Conservation (phyloP, 2,797 vertebrate species). For the Microcaecilia unicolor region DNA sequence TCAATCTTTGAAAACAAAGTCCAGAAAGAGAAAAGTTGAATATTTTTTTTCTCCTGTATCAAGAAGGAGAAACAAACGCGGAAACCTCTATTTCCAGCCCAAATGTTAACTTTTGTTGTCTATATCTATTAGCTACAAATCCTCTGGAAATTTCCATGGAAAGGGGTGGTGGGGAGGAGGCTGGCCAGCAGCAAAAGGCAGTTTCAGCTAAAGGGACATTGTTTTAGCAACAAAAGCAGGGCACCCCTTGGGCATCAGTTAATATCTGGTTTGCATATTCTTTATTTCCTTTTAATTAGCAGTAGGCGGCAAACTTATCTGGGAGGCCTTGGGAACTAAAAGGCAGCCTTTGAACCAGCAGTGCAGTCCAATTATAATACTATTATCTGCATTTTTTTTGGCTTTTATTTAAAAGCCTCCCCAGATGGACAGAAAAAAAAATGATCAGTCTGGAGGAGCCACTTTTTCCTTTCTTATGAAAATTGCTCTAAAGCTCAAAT, state of each 20-base stretch:
- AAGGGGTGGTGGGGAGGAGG: too few species aligned
- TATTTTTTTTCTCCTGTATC: slow-evolving; percentile 8
- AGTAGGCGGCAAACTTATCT: slow-evolving; percentile 47
- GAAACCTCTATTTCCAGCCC: neutral
- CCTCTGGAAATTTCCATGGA: slow-evolving; percentile 46
- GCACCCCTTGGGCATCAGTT: slow-evolving; percentile 26
- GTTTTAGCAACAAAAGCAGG: slow-evolving; percentile 57
- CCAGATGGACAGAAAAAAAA: slow-evolving; percentile 4
- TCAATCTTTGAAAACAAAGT: neutral
- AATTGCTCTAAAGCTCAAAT: slow-evolving; percentile 13
- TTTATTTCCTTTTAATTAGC: slow-evolving; percentile 50
- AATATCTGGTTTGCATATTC: slow-evolving; percentile 39
- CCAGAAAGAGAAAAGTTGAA: neutral
- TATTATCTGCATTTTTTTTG: slow-evolving; percentile 20
- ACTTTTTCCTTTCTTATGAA: slow-evolving; percentile 19
- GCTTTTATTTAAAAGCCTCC: slow-evolving; percentile 10
- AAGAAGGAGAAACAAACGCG: neutral
- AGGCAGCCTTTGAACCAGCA: slow-evolving; percentile 29
- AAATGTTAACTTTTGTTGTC: slow-evolving; percentile 26
- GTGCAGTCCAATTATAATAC: slow-evolving; percentile 36
- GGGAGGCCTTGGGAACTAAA: slow-evolving; percentile 65
- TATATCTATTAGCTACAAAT: slow-evolving; percentile 31
- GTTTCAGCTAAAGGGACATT: slow-evolving; percentile 46
- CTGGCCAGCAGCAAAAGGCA: slow-evolving; percentile 29
- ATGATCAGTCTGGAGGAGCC: neutral